Conservation (phyloP, 2,797 vertebrate species). For the Brachyrhaphis roseni region DNA sequence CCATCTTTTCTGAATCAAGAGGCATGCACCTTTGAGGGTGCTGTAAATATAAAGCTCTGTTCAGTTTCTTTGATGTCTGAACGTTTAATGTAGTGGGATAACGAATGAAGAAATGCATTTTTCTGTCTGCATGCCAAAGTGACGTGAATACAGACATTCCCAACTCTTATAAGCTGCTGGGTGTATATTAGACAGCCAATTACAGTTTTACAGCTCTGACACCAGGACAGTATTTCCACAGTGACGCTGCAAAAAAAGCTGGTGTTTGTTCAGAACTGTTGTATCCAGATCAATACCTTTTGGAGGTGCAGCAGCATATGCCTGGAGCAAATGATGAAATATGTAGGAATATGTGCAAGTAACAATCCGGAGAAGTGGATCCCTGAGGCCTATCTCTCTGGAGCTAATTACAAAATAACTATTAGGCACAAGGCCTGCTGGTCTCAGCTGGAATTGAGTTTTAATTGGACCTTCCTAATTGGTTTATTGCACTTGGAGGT, state of each 20-base stretch:
- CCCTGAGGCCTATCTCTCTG: constrained; percentile 71
- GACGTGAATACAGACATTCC: constrained; percentile 29
- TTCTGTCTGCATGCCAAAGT: neutral
- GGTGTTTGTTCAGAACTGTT: constrained; percentile 48
- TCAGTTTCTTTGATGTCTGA: constrained; percentile 41
- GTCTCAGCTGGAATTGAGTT: constrained; percentile 79
- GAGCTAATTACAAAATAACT: constrained; percentile 80
- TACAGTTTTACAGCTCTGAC: constrained; percentile 57
- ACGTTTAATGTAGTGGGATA: constrained; percentile 11
- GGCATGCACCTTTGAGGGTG: constrained; percentile 27
- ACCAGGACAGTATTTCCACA: constrained; percentile 54
- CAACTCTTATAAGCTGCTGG: constrained; percentile 54
- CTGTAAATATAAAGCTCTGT: constrained; percentile 49
- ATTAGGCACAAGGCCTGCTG: constrained; percentile 74
- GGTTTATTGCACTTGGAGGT: constrained; percentile 74
- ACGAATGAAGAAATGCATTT: constrained; percentile 21
- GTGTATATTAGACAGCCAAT: constrained; percentile 62
- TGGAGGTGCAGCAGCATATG: constrained; percentile 39
- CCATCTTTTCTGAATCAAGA: constrained; percentile 64
- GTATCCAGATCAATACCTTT: constrained; percentile 59
- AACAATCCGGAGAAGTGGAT: constrained; percentile 46
- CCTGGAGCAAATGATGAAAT: constrained; percentile 47
- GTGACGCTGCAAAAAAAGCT: constrained; percentile 49
- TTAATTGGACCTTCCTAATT: constrained; percentile 83
- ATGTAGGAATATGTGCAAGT: constrained; percentile 35